A percentile compares a stretch with the other conserved stretches of the same genome.
Conservation (phyloP, 2,888 invertebrate genomes). For the Mamestra brassicae region DNA sequence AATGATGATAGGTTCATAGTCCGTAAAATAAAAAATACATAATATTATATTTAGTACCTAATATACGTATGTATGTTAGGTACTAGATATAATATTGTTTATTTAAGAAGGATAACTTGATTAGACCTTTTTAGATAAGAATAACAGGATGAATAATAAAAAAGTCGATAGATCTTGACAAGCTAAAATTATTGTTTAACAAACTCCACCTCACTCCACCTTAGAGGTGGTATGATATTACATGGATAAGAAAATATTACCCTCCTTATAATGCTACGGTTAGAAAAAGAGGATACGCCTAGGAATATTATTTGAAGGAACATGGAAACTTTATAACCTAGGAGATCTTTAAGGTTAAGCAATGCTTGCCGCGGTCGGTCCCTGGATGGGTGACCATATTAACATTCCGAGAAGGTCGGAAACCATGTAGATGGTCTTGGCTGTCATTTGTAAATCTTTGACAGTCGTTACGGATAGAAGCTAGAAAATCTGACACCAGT, state of each 20-base stretch:
- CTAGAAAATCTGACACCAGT: no score
- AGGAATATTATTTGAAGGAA: neutral
- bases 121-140: neutral
- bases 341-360: no score
- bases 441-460: no score
- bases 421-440: no score
- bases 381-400: no score
- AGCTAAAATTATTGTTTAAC: constrained; percentile 41
- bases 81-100: neutral
- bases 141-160: constrained; percentile 14
- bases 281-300: constrained; percentile 41
- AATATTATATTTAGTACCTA: no score
- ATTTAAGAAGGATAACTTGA: neutral
- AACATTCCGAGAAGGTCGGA: no score
- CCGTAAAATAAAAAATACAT: neutral
- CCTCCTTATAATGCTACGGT: constrained; percentile 20
- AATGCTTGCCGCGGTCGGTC: no score
- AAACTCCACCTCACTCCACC: constrained; percentile 25
- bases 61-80: no score
- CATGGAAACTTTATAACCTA: no score
- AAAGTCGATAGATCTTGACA: constrained; percentile 10
- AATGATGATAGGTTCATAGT: neutral
- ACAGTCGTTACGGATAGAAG: no score
- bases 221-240: constrained; percentile 44
- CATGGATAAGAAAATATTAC: constrained; percentile 46